Evolutionary conservation across 2,797 vertebrate genomes (phyloP).

Genomic region (Notoglanidium macrostoma): DNA sequence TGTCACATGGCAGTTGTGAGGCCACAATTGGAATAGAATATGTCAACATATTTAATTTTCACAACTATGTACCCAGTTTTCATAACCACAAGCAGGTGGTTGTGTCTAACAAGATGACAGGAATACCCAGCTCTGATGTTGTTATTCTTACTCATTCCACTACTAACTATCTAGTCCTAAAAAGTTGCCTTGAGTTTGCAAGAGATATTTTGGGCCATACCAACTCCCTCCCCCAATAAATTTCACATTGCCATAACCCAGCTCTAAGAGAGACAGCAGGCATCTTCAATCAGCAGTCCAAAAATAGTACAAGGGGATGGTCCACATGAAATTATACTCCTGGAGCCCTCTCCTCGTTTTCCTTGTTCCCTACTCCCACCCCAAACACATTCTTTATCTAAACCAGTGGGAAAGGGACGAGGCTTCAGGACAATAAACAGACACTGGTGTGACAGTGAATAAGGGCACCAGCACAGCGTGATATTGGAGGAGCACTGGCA

Average conservation of each 20-base stretch:
- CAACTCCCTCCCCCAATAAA: conserved; percentile 54
- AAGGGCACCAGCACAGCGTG: neutral
- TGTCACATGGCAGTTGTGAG: conserved; percentile 3
- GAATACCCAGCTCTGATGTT: conserved; percentile 58
- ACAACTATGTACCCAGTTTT: conserved; percentile 9
- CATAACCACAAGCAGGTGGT: conserved; percentile 35
- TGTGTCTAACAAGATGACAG: conserved; percentile 16
- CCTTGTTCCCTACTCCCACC: conserved; percentile 19
- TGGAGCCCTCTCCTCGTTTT: conserved; percentile 60
- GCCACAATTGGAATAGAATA: conserved; percentile 1
- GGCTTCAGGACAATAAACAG: conserved; percentile 7
- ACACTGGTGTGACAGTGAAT: neutral
- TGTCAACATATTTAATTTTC: conserved; percentile 8
- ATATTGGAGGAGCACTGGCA: conserved; percentile 9
- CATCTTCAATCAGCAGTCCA: conserved; percentile 81
- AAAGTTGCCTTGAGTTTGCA: conserved; percentile 73
- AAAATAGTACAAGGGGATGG: conserved; percentile 82
- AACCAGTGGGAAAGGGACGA: conserved; percentile 47
- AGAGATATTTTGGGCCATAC: conserved; percentile 84
- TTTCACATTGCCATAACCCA: conserved; percentile 43
- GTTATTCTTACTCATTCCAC: conserved; percentile 56
- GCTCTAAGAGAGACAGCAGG: conserved; percentile 66
- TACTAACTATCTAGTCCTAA: conserved; percentile 64
- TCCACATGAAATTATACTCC: conserved; percentile 68
- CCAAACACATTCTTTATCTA: conserved; percentile 59